Conservation (phyloP, 2,888 invertebrate species). For the Phyto melanocephala region DNA sequence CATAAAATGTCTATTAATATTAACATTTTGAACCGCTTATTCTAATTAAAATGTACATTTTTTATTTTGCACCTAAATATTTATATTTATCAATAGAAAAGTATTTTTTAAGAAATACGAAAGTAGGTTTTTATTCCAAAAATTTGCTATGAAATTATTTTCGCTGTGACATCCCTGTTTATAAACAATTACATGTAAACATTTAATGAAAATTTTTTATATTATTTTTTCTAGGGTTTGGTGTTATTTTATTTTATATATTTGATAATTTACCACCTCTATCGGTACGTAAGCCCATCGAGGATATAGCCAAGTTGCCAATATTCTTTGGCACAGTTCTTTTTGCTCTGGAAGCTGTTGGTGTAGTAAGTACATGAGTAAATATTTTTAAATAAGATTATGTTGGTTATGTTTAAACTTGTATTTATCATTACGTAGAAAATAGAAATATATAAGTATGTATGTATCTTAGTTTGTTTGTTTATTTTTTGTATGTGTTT, state of each 20-base stretch:
- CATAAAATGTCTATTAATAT: too few relatives aligned
- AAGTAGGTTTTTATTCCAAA: too few relatives aligned
- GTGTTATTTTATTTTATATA: conserved; percentile 91
- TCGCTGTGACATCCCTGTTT: too few relatives aligned
- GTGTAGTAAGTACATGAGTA: conserved; percentile 83
- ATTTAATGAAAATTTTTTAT: not conserved
- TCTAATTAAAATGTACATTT: too few relatives aligned
- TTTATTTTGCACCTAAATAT: too few relatives aligned
- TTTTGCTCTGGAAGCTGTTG: conserved; percentile 92
- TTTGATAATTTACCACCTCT: conserved; percentile 83
- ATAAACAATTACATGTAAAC: too few relatives aligned
- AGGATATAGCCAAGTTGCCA: conserved; percentile 83
- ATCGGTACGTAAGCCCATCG: conserved; percentile 78
- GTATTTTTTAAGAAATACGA: too few relatives aligned
- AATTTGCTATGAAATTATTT: too few relatives aligned
- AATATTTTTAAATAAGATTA: conserved; percentile 8
- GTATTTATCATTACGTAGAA: conserved; percentile 9
- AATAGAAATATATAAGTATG: too few relatives aligned
- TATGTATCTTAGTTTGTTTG: not conserved
- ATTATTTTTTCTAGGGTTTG: conserved; percentile 80
- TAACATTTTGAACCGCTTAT: too few relatives aligned
- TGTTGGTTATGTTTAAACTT: conserved; percentile 2
- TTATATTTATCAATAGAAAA: too few relatives aligned
- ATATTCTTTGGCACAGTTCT: conserved; percentile 96
- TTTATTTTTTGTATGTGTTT: not conserved